phyloP scores from a whole-genome alignment of 2,888 invertebrate species.

The Himalopsyche anomala region DNA sequence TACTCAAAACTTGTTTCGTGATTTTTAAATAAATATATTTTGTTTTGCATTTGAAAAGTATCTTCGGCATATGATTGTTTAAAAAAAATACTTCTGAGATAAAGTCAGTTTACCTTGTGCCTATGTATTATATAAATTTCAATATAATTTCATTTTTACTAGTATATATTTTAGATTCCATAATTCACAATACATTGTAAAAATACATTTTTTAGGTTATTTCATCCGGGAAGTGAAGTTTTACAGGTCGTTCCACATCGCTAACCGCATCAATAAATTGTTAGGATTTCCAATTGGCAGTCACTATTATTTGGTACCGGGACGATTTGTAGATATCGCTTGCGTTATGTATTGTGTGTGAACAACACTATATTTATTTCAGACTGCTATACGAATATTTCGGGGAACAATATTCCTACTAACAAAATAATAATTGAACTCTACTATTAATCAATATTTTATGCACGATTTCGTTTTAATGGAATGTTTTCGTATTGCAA shows the following conservation, averaged over 20 bases:
- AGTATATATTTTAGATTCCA: too few species aligned
- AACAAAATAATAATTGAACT: background rate
- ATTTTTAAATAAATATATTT: too few species aligned
- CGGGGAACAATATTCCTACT: background rate
- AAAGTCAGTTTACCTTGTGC: too few species aligned
- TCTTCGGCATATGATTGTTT: too few species aligned
- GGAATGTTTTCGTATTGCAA: constrained; percentile 4
- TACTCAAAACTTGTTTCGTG: too few species aligned
- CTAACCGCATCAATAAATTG: constrained; percentile 50
- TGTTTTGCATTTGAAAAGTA: too few species aligned
- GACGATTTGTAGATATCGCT: constrained; percentile 47
- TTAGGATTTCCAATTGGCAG: constrained; percentile 51
- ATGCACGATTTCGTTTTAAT: constrained; percentile 1
- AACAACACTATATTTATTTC: constrained; percentile 21
- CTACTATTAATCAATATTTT: background rate
- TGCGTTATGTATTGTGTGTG: background rate
- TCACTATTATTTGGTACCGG: background rate
- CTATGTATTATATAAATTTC: too few species aligned
- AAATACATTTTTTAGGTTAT: background rate
- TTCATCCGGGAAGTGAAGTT: constrained; percentile 40
- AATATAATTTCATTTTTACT: too few species aligned
- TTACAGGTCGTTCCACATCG: constrained; percentile 39
- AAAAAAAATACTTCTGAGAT: too few species aligned
- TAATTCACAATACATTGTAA: background rate
- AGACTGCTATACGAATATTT: background rate